Percentiles rank a stretch among this genome's conserved stretches.
These are phyloP conservation scores for Tetragonula carbonaria DNA, from an alignment of 2,888 invertebrate genomes.

Conservation along the genomic window DNA sequence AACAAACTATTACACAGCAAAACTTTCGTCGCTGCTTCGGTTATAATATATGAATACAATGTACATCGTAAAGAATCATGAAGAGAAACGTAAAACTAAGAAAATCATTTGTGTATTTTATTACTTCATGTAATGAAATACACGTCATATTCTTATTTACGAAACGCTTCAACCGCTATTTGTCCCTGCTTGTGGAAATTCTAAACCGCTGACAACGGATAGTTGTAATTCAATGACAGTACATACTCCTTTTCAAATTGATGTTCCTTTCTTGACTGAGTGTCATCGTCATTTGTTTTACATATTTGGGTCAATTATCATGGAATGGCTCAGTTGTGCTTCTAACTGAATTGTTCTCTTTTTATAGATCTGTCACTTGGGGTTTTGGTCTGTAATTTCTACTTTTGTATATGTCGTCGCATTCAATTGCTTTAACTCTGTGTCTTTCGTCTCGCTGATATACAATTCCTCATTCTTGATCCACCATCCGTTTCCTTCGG, in stretches of 20 bases:
- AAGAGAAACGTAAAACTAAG: too few species aligned
- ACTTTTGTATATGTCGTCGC: neutral
- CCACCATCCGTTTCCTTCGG: constrained; percentile 92
- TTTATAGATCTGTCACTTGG: too few species aligned
- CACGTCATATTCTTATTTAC: too few species aligned
- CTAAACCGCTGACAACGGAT: constrained; percentile 91
- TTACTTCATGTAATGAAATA: too few species aligned
- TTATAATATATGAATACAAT: constrained; percentile 22
- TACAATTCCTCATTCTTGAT: constrained; percentile 94
- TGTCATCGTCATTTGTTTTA: too few species aligned
- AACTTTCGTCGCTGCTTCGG: constrained; percentile 22
- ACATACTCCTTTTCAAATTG: constrained; percentile 94
- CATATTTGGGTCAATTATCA: too few species aligned
- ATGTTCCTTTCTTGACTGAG: too few species aligned
- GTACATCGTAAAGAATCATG: too few species aligned
- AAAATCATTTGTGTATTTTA: too few species aligned
- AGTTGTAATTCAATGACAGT: constrained; percentile 94
- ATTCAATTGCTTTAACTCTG: constrained; percentile 84
- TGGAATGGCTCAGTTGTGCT: too few species aligned
- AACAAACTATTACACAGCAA: constrained; percentile 10
- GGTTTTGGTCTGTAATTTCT: neutral
- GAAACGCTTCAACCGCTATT: constrained; percentile 94
- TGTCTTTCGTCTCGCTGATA: constrained; percentile 90
- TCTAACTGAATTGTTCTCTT: too few species aligned
- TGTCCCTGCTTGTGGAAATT: constrained; percentile 91